These are phyloP conservation scores for Leptogaster cylindrica DNA, from an alignment of 2,888 invertebrate genomes.

Conservation along the genomic window DNA sequence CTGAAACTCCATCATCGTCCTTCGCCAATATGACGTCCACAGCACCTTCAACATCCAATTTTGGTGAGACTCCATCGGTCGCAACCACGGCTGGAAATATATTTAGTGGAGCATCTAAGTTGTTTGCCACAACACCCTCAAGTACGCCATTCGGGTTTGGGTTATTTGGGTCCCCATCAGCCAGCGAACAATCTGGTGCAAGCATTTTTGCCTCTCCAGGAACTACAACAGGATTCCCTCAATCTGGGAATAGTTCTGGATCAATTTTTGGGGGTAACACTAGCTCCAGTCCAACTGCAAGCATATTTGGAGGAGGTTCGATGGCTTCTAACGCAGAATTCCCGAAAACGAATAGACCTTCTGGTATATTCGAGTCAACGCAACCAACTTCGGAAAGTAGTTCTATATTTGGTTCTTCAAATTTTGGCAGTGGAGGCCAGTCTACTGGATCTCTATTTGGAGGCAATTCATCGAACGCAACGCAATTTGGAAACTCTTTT, in stretches of 20 bases:
- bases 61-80: not conserved
- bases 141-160: not conserved
- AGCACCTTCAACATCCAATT: slow-evolving; percentile 40
- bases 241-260: not conserved
- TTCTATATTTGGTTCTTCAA: slow-evolving; percentile 46
- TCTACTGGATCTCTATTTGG: slow-evolving; percentile 42
- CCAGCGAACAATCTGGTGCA: slow-evolving; percentile 45
- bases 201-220: slow-evolving; percentile 50
- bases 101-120: slow-evolving; percentile 57
- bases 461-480: not conserved
- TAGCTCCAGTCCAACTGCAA: slow-evolving; percentile 10
- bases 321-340: not conserved
- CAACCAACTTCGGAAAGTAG: slow-evolving; percentile 1
- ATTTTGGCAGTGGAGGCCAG: slow-evolving; percentile 32
- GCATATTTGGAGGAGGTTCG: slow-evolving; percentile 14
- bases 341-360: no score
- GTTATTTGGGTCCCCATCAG: not conserved
- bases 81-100: slow-evolving; percentile 49
- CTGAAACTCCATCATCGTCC: not conserved
- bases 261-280: slow-evolving; percentile 25
- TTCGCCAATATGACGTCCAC: slow-evolving; percentile 12
- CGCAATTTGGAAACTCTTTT: not conserved
- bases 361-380: slow-evolving; percentile 34
- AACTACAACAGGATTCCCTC: not conserved
- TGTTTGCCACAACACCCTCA: slow-evolving; percentile 50